phyloP scores from a whole-genome alignment of 2,113 vertebrate genomes.

The Astatoreochromis straeleni region DNA sequence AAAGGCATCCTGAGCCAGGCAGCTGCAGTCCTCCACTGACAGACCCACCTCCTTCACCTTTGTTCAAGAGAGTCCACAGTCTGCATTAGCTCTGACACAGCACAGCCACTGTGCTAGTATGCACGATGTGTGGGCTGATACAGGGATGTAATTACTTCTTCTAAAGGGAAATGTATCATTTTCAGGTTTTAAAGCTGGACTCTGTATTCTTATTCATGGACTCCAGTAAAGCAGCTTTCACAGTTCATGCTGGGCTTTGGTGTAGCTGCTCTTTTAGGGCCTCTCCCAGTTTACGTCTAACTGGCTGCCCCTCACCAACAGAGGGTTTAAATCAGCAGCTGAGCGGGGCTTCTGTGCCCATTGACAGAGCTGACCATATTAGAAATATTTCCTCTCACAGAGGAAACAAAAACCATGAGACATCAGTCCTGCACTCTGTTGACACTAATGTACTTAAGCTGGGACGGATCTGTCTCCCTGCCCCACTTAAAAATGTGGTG shows the following conservation, averaged over 20 bases:
- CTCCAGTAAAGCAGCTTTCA: neutral
- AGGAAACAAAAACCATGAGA: neutral
- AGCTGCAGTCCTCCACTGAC: conserved; percentile 74
- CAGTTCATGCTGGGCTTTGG: neutral
- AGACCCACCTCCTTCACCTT: conserved; percentile 79
- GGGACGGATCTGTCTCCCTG: neutral
- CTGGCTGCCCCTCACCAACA: neutral
- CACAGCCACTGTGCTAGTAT: neutral
- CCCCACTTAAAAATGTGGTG: neutral
- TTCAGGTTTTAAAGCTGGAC: neutral
- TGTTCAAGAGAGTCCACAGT: neutral
- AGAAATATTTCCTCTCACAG: neutral
- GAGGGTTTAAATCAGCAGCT: neutral
- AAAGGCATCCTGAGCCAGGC: conserved; percentile 69
- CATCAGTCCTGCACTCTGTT: neutral
- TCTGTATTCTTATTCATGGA: neutral
- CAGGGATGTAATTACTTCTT: neutral
- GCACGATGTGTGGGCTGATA: neutral
- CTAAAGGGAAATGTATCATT: neutral
- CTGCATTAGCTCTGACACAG: neutral
- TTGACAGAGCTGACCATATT: neutral
- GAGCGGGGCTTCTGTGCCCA: neutral
- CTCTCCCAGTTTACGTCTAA: neutral
- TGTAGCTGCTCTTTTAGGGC: neutral
- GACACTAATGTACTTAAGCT: neutral